These are phyloP conservation scores for Dromaius novaehollandiae DNA, from an alignment of 2,113 vertebrate genomes.

Conservation along the genomic window DNA sequence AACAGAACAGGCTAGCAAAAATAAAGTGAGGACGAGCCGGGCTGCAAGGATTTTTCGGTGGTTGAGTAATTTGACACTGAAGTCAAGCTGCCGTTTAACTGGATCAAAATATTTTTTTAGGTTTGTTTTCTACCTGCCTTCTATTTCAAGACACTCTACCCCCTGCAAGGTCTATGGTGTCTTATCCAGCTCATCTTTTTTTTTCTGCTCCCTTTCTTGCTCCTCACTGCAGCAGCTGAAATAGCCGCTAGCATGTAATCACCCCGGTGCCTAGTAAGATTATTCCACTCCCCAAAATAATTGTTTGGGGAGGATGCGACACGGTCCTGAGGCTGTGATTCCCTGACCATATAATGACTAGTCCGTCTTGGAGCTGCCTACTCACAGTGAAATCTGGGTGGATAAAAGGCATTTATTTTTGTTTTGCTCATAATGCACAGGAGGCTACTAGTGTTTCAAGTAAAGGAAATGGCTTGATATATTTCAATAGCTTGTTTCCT, in stretches of 20 bases:
- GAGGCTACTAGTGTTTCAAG: slow-evolving; percentile 52
- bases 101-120: background rate
- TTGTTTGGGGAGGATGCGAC: slow-evolving; percentile 23
- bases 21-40: background rate
- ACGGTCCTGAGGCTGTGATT: background rate
- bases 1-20: background rate
- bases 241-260: background rate
- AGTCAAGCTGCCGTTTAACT: slow-evolving; percentile 11
- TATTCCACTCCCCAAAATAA: slow-evolving; percentile 14
- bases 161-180: background rate
- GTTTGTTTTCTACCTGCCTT: background rate
- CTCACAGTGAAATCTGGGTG: slow-evolving; percentile 28
- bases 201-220: background rate
- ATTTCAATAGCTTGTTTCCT: slow-evolving; percentile 66
- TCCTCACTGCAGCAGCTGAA: background rate
- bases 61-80: background rate
- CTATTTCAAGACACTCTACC: background rate
- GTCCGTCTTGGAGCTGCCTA: background rate
- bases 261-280: background rate
- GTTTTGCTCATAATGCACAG: slow-evolving; percentile 48
- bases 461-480: slow-evolving; percentile 56
- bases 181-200: background rate
- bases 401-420: slow-evolving; percentile 57
- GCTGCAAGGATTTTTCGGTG: background rate
- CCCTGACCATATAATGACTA: slow-evolving; percentile 13